Evolutionary conservation across 2,113 vertebrate genomes (phyloP).

Genomic region (Ellobius talpinus): DNA sequence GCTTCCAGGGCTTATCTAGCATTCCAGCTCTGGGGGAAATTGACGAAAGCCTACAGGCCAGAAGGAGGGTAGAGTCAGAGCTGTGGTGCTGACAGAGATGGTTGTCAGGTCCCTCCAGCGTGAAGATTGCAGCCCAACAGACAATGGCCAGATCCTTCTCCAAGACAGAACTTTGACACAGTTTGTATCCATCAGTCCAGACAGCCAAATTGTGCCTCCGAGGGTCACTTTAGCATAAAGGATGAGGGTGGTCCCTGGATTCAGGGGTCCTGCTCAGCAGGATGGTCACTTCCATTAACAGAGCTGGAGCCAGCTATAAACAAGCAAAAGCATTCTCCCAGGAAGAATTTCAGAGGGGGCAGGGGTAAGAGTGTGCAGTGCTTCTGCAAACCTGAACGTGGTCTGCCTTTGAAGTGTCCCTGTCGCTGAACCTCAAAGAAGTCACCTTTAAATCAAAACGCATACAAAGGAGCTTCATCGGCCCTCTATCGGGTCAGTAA

Average conservation of each 20-base stretch:
- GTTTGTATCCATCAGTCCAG: neutral
- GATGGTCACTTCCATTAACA: neutral
- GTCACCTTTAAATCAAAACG: neutral
- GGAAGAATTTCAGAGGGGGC: accelerated
- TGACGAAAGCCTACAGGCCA: neutral
- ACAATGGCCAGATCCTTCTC: neutral
- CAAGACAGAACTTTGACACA: neutral
- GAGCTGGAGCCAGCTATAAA: neutral
- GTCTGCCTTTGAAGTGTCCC: neutral
- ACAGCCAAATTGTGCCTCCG: neutral
- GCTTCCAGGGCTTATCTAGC: slow-evolving; percentile 48
- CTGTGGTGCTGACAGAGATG: no score
- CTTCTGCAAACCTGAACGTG: neutral
- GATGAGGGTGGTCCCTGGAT: neutral
- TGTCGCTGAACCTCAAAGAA: neutral
- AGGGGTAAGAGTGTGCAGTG: neutral
- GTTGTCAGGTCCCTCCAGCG: neutral
- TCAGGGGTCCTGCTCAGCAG: neutral
- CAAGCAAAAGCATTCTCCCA: neutral
- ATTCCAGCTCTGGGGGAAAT: neutral
- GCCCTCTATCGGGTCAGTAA: neutral
- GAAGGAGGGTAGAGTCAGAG: neutral
- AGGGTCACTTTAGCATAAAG: neutral
- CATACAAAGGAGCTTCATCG: neutral
- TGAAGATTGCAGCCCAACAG: neutral